Evolutionary conservation across 2,888 invertebrate genomes (phyloP), one percentile per base, ranked within the genome.

Genomic region (Macrosoma leucophasiata): DNA sequence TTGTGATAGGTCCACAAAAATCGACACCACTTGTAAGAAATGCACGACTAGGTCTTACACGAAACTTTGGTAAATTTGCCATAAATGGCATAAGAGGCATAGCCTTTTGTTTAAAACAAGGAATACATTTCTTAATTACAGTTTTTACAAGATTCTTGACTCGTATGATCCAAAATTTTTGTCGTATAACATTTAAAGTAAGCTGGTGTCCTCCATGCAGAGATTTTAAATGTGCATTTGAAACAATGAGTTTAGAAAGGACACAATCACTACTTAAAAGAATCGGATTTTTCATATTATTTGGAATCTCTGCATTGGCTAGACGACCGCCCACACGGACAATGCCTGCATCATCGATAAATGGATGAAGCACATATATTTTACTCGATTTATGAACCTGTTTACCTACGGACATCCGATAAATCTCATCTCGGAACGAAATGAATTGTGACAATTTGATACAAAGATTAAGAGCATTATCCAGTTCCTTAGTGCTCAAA

Each of bases 271-370:
- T 17, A 25, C 13, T 18, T n/a, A 46, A 22, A 20, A 46, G 3
- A n/a, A 43, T 35, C 13, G 40, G 46, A 11, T 21, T 13, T 35
- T 43, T 43, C 19, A 21, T 36, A 21, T 32, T n/a, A 12, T 21
- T 3, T 10, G 37, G 17, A 33, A 40, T 33, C 2, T 36, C 26
- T 13, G 46, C 41, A 37, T 46, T 38, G 7, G 18, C 18, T 1
- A 46, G 31, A 27, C 46, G 28, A 22, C 42, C 43, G 35, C 41
- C 39, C 13, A 46, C 46, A 17, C 35, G 23, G 9, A 41, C 3
- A 24, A 41, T 22, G 12, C 19, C 10, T 6, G 29, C 13, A 4
- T 41, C 27, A 21, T 38, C 41, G 6, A 38, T 4, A 19, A 23
- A 31, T 19, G 38, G 36, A 19, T 36, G 7, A 24, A 41, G 19